These are phyloP conservation scores for Pseudopodoces humilis DNA, from an alignment of 2,113 vertebrate genomes.

Conservation along the genomic window DNA sequence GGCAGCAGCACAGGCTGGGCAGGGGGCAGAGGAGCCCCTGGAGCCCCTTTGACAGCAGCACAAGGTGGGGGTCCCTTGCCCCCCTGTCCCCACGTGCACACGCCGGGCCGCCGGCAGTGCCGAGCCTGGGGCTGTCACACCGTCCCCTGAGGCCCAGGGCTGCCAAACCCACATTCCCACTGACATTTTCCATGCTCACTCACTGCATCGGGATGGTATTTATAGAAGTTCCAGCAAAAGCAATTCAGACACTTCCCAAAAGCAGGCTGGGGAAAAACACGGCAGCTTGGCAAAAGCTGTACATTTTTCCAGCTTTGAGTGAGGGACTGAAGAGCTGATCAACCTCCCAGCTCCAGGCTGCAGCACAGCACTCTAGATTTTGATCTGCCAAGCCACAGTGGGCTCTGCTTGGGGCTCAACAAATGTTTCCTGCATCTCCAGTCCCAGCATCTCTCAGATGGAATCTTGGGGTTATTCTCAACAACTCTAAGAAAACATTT, in stretches of 20 bases:
- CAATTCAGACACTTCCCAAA: constrained; percentile 14
- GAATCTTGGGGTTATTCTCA: background rate
- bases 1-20: background rate
- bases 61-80: background rate
- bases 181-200: constrained; percentile 15
- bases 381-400: background rate
- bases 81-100: fast-evolving
- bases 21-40: background rate
- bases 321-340: background rate
- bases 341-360: background rate
- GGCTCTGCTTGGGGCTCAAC: background rate
- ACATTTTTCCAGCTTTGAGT: background rate
- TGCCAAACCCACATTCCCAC: background rate
- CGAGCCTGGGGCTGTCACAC: background rate
- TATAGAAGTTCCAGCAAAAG: constrained; percentile 53
- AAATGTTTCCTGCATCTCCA: background rate
- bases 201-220: background rate
- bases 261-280: constrained; percentile 13
- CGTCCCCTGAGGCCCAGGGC: fast-evolving
- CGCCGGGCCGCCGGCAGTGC: fast-evolving
- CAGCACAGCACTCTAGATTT: background rate
- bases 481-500: background rate
- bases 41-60: background rate
- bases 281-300: background rate
- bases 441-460: background rate